Conservation (phyloP, 2,113 vertebrate genomes). For the Nycticorax nycticorax region DNA sequence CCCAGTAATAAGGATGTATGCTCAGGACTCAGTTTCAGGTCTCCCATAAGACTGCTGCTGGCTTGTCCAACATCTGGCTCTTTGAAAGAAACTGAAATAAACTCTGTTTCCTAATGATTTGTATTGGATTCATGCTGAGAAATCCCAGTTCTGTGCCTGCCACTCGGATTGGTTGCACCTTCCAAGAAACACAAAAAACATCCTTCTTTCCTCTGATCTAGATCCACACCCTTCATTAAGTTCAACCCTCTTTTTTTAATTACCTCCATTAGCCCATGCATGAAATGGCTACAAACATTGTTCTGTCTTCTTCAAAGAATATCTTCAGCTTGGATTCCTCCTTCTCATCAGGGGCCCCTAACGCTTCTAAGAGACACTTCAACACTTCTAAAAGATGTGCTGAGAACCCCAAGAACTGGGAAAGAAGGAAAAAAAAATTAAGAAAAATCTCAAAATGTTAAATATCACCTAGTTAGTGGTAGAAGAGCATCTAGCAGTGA, state of each 20-base stretch:
- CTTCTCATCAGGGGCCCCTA: background rate
- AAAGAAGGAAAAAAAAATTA: fast-evolving
- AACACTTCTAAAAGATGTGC: background rate
- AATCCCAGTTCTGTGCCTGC: background rate
- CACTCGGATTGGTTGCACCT: background rate
- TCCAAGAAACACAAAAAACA: background rate
- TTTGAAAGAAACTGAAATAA: background rate
- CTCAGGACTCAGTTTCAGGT: background rate
- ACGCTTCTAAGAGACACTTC: background rate
- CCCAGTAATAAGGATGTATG: background rate
- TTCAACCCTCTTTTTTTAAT: background rate
- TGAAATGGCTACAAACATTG: background rate
- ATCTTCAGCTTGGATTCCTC: background rate
- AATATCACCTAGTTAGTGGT: background rate
- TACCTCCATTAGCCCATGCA: background rate
- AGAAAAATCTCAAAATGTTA: background rate
- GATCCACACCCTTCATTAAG: background rate
- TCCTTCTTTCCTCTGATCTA: background rate
- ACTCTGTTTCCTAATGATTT: background rate
- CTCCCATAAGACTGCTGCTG: background rate
- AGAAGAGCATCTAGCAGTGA: background rate
- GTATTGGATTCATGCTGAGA: background rate
- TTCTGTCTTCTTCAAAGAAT: background rate
- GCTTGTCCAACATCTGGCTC: background rate
- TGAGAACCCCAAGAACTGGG: background rate